A percentile compares a stretch with the other conserved stretches of the same genome.
Evolutionary conservation across 2,888 invertebrate species (phyloP).

Genomic region (Apodemia mormo): DNA sequence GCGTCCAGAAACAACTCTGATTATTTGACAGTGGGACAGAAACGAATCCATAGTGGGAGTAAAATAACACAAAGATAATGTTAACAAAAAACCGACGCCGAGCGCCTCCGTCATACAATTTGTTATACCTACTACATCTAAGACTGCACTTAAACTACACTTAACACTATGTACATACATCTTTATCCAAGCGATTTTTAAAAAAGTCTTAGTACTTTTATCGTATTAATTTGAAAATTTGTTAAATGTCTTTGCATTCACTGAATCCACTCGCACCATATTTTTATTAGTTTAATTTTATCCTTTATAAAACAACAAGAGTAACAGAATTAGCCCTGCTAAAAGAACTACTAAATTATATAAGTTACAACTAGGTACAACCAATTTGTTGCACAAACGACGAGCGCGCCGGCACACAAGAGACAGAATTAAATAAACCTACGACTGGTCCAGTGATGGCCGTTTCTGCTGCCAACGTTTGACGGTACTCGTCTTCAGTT

Average conservation of each 20-base stretch:
- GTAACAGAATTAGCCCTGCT: constrained; percentile 70
- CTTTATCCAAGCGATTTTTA: constrained; percentile 73
- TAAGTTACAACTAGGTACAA: constrained; percentile 69
- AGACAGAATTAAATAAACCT: constrained; percentile 11
- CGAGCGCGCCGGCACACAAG: constrained; percentile 38
- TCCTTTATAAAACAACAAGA: constrained; percentile 66
- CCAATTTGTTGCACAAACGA: constrained; percentile 57
- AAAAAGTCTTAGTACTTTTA: constrained; percentile 80
- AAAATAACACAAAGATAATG: constrained; percentile 37
- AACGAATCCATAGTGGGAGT: constrained; percentile 47
- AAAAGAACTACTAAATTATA: constrained; percentile 59
- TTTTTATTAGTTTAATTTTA: constrained; percentile 51
- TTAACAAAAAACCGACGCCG: constrained; percentile 43
- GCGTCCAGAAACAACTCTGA: constrained; percentile 41
- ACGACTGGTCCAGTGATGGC: not conserved
- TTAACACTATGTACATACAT: constrained; percentile 78
- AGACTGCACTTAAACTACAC: constrained; percentile 71
- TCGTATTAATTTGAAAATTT: constrained; percentile 80
- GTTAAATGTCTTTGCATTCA: constrained; percentile 79
- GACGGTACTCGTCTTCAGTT: no score
- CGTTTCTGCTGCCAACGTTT: not conserved
- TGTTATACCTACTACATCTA: constrained; percentile 81
- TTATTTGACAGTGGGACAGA: constrained; percentile 41
- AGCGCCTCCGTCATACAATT: constrained; percentile 65
- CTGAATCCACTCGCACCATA: constrained; percentile 76